Base-by-base conservation (phyloP, 23 tunicate species). In the Ciona savignyi region DNA sequence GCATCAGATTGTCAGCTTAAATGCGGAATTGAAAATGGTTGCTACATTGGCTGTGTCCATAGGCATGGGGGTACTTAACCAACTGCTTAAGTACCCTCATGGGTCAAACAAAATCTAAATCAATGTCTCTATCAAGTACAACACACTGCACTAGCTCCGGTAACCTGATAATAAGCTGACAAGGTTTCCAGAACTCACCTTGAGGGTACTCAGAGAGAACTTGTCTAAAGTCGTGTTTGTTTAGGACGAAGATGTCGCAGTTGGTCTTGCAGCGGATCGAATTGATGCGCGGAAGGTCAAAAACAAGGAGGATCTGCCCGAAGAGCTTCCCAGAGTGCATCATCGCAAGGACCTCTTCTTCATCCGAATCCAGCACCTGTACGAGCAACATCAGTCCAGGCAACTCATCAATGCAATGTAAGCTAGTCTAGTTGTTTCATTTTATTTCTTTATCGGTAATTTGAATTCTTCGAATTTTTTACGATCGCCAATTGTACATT, bases 201-300 rank as follows among this genome's bases (percentile, higher is more conserved):
- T 80, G 78, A 4, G 85, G 85, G 76, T 80, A 80, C 31, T 80
- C 78, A 0, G 80, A 60, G 9, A 80, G 25, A 26, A 80, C 78
- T 60, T 61, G 49, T 74, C 70, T 21, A 33, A 80, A 80, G 26
- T 60, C 70, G 34, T 73, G 78, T 63, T 74, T 80, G 49, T 80
- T 67, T 1, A 80, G 60, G 27, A 60, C 35, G 4, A 80, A 74
- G 4, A 80, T 23, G 26, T 80, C 85, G 29, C 85, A 80, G 31
- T 80, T 61, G 26, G 85, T 80, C 34, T 49, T 30, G 56, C 85
- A 80, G 21, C 78, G 66, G 22, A 78, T 70, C 6, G 83, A 72
- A 33, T 78, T 78, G 31, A 78, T 32, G n/a, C 83, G 56, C 4
- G 85, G 85, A 15, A 80, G 30, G 48, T 73, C 85, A 62, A 80